These are phyloP conservation scores for Centropyge bicolor DNA, from an alignment of 2,797 vertebrate genomes.

Conservation along the genomic window DNA sequence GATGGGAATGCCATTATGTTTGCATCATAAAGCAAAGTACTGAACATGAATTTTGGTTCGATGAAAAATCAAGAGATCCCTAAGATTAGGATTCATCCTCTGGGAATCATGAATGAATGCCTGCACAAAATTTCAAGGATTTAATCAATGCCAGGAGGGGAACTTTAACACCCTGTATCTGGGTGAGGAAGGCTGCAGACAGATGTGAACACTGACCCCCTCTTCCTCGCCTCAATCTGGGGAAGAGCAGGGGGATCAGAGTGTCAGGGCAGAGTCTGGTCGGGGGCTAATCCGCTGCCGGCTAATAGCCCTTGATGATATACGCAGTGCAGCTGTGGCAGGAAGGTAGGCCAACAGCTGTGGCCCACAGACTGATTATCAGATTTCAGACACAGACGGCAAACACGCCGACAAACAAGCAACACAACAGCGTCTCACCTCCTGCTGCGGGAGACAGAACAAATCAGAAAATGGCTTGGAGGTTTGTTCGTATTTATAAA, in stretches of 20 bases:
- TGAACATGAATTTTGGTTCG: no score
- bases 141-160: background rate
- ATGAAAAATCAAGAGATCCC: no score
- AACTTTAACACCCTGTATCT: slow-evolving; percentile 44
- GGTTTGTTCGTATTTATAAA: slow-evolving; percentile 45
- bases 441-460: slow-evolving; percentile 63
- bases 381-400: slow-evolving; percentile 74
- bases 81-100: no score
- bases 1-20: no score
- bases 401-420: slow-evolving; percentile 75
- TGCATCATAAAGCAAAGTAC: no score
- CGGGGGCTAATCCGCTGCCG: slow-evolving; percentile 75
- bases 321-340: slow-evolving; percentile 82
- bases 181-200: slow-evolving; percentile 56
- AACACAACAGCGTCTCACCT: slow-evolving; percentile 57
- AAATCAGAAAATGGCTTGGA: slow-evolving; percentile 55
- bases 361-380: slow-evolving; percentile 75
- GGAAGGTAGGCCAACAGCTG: slow-evolving; percentile 83
- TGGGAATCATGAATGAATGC: no score
- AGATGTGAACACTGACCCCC: slow-evolving; percentile 76
- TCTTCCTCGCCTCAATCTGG: slow-evolving; percentile 69
- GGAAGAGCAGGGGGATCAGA: slow-evolving; percentile 69
- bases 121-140: no score
- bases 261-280: slow-evolving; percentile 67
- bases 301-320: slow-evolving; percentile 82